These are phyloP conservation scores for Cyanoderma ruficeps DNA, from an alignment of 2,113 vertebrate species.

Conservation along the genomic window DNA sequence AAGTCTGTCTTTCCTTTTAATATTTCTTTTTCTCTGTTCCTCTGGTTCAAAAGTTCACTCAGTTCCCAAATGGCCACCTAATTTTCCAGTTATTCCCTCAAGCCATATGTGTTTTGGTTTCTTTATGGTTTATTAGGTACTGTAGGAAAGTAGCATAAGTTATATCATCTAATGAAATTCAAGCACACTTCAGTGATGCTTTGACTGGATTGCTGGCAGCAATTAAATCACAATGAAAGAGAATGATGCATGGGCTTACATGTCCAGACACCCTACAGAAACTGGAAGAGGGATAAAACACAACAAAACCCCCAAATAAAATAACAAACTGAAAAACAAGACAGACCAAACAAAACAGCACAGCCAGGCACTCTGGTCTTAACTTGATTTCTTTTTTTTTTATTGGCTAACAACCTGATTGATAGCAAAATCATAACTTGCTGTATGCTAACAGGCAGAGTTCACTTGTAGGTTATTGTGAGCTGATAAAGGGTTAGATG, in stretches of 20 bases:
- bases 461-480: slow-evolving; percentile 88
- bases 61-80: slow-evolving; percentile 87
- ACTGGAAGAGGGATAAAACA: slow-evolving; percentile 50
- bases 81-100: slow-evolving; percentile 88
- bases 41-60: slow-evolving; percentile 88
- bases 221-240: slow-evolving; percentile 81
- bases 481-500: slow-evolving; percentile 85
- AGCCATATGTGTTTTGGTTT: slow-evolving; percentile 89
- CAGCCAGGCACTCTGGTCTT: slow-evolving; percentile 66
- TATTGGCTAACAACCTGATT: slow-evolving; percentile 77
- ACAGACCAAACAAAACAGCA: slow-evolving; percentile 54
- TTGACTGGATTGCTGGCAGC: slow-evolving; percentile 83
- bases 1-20: slow-evolving; percentile 80
- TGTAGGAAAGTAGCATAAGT: slow-evolving; percentile 88
- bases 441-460: slow-evolving; percentile 83
- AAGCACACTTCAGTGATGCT: slow-evolving; percentile 84
- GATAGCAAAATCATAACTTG: slow-evolving; percentile 84
- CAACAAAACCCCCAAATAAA: slow-evolving; percentile 59
- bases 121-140: slow-evolving; percentile 89
- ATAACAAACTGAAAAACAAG: slow-evolving; percentile 61
- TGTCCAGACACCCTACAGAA: slow-evolving; percentile 73
- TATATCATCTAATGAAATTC: slow-evolving; percentile 89
- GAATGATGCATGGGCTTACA: slow-evolving; percentile 75
- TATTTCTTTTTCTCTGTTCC: slow-evolving; percentile 79
- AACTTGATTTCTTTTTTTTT: slow-evolving; percentile 65